A percentile compares a stretch with the other conserved stretches of the same genome.
These are phyloP conservation scores for Proteles cristata DNA, from an alignment of 2,113 vertebrate species.

Conservation along the genomic window DNA sequence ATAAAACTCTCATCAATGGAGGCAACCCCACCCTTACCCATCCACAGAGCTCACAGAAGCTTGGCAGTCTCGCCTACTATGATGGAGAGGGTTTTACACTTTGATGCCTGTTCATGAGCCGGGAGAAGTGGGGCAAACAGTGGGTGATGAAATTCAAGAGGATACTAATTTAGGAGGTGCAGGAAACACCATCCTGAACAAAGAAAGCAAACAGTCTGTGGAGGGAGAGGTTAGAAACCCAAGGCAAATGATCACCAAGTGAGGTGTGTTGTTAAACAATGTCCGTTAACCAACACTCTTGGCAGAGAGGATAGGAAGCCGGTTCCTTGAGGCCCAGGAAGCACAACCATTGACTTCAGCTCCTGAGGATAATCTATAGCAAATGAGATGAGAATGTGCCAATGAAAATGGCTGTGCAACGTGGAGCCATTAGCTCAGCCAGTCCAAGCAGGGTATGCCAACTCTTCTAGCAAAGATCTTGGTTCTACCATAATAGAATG, in stretches of 20 bases:
- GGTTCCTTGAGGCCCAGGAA: not conserved
- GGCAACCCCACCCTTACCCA: not conserved
- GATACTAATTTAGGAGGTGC: constrained; percentile 61
- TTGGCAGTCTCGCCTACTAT: not conserved
- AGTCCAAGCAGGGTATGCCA: not conserved
- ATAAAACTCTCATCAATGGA: not conserved
- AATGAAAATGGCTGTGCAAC: not conserved
- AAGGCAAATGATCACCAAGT: not conserved
- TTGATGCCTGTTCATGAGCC: constrained; percentile 28
- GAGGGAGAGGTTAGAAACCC: constrained; percentile 26
- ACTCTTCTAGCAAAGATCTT: not conserved
- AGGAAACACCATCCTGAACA: not conserved
- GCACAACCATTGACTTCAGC: not conserved
- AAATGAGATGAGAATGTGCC: not conserved
- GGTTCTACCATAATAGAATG: not conserved
- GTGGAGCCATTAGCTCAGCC: not conserved
- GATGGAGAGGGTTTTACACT: not conserved
- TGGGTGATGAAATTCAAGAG: constrained; percentile 22
- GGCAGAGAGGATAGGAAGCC: not conserved
- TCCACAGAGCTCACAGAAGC: not conserved
- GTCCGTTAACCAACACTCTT: not conserved
- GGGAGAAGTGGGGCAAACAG: not conserved
- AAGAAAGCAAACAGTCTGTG: not conserved
- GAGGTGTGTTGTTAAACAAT: not conserved
- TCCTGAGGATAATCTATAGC: not conserved